These are phyloP conservation scores for Ennomos erosarius DNA, from an alignment of 2,888 invertebrate species.

Conservation along the genomic window DNA sequence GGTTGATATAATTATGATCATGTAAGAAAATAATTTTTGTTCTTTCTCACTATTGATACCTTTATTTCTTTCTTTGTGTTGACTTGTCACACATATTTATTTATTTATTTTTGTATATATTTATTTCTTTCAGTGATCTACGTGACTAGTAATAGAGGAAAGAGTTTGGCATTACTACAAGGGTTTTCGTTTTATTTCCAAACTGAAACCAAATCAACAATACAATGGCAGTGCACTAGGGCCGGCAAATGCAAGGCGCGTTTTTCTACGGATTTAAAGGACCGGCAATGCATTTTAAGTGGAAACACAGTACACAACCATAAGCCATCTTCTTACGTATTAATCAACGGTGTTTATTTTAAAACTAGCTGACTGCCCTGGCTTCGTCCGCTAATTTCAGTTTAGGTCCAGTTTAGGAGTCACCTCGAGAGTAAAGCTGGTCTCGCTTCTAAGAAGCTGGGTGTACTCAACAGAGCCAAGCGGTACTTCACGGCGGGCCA, in stretches of 20 bases:
- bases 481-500: too few species aligned
- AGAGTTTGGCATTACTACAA: slow-evolving; percentile 3
- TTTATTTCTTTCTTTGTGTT: too few species aligned
- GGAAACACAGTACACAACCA: not conserved
- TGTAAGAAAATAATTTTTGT: too few species aligned
- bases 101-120: too few species aligned
- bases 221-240: not conserved
- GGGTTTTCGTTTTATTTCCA: slow-evolving; percentile 13
- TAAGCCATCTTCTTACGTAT: not conserved
- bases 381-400: too few species aligned
- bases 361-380: not conserved
- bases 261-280: slow-evolving; percentile 41
- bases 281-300: not conserved
- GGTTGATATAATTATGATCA: too few species aligned
- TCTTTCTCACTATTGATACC: too few species aligned
- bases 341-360: not conserved
- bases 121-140: slow-evolving; percentile 3
- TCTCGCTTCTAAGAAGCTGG: too few species aligned
- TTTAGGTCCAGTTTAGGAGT: too few species aligned
- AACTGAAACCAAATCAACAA: not conserved
- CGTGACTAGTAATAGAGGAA: not conserved
- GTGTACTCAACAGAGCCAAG: too few species aligned
- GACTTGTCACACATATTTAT: too few species aligned
- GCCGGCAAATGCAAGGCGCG: slow-evolving; percentile 12
- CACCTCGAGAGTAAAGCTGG: too few species aligned